Evolutionary conservation across 2,888 invertebrate genomes (phyloP).

Genomic region (Meta bourneti): DNA sequence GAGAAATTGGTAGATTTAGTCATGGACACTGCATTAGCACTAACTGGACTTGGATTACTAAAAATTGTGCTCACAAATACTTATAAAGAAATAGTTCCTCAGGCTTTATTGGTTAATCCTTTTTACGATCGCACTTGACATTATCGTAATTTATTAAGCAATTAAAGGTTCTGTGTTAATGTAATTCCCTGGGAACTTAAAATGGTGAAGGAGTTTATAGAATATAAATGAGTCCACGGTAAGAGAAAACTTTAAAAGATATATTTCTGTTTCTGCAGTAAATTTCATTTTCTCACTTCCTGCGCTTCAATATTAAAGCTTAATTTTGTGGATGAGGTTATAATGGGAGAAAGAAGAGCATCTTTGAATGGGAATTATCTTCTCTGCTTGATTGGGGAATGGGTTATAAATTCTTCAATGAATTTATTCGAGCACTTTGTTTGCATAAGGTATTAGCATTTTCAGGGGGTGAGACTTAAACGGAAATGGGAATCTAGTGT

Average conservation of each 20-base stretch:
- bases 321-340: slow-evolving; percentile 10
- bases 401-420: neutral
- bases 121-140: slow-evolving; percentile 36
- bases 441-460: neutral
- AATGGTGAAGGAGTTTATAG: neutral
- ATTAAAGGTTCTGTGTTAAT: slow-evolving; percentile 29
- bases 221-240: slow-evolving; percentile 4
- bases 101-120: neutral
- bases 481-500: neutral
- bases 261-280: slow-evolving; percentile 1
- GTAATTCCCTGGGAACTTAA: neutral
- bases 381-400: neutral
- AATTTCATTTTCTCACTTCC: neutral
- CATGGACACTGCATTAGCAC: neutral
- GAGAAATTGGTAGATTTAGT: neutral
- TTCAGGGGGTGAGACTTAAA: neutral
- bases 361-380: neutral
- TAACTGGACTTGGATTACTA: neutral
- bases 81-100: neutral
- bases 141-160: slow-evolving; percentile 45
- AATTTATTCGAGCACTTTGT: neutral
- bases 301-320: neutral
- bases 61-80: neutral
- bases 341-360: neutral
- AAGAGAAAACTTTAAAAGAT: slow-evolving; percentile 23